Evolutionary conservation across 1,140 invertebrate genomes (phyloP), one percentile per base, ranked within the genome.

Genomic region (Drosophila ananassae): DNA sequence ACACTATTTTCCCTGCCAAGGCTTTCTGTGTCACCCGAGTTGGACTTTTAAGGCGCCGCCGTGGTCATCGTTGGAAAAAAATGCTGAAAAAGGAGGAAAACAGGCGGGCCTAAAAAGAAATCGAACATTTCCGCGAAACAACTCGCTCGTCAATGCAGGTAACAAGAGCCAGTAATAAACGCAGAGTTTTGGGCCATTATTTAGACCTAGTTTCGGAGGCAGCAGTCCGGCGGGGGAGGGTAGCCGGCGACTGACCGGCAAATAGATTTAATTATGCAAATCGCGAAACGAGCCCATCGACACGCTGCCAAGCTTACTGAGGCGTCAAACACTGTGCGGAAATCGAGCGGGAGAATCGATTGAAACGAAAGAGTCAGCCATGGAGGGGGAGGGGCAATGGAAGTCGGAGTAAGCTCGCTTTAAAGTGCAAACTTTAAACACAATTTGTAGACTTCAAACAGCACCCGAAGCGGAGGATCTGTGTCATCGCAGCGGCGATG

Each of bases 231-330:
- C 9, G 58, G 17, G 8, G 37, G 37, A 28, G 48, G 17, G 44
- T 32, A 47, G 41, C n/a, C 52, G 2, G 57, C 57, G 69, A 73
- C 61, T 75, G 71, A 60, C 72, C 73, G 73, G 55, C 25, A 77
- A 77, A 71, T 62, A 77, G 64, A 77, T 77, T 77, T 76, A 77
- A 77, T 77, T 77, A 77, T 77, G 73, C 63, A 77, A 77, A 77
- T 61, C 52, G 53, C 52, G 46, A 74, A 76, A 69, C 56, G 53
- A 57, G 61, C 21, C 55, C 63, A 56, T 54, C 25, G 57, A 57
- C 74, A 76, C 64, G 74, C 55, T 44, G 64, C 24, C 55, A 53
- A 68, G 21, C 53, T 37, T 63, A 69, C 74, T 77, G 24, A 60
- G 46, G 75, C 66, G 66, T 77, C 53, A 47, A 78, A 48, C 54